Evolutionary conservation across 1,140 invertebrate species (phyloP), one percentile per base, ranked within the genome.

Genomic region (Lepidostoma basale): DNA sequence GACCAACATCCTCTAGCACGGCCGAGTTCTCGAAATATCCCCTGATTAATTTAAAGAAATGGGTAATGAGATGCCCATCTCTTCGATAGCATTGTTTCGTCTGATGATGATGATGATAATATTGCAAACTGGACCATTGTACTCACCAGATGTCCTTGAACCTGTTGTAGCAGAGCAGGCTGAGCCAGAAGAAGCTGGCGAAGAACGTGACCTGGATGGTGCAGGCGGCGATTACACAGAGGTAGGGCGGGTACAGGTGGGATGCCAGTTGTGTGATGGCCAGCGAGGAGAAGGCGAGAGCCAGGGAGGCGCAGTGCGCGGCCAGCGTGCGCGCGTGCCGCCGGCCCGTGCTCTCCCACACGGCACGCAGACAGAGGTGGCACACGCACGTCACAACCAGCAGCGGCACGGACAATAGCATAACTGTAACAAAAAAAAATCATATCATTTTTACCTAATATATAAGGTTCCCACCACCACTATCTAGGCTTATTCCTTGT

Each of bases 141-240:
- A 26, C 77, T 70, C 12, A 82, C 77, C 67, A 80, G 74, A 69
- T 76, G 68, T 25, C 72, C 64, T 75, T 66, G 77, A 84, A 88
- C 4, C 85, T 86, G 68, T 89, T 86, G 64, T 87, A 84, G 68
- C 88, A 86, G 79, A 90, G 87, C n/a, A 87, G 82, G 72, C 85
- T 87, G 74, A 91, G 85, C 90, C 90, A 92, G 65, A 87, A 88
- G 74, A 91, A 91, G 67, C 88, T 87, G 1, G 87, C 81, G 14
- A 91, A 75, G 77, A 89, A 89, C 58, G 88, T 89, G 76, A 89
- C 90, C 74, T 91, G 89, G 58, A 89, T 84, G 39, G 85, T 75
- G 44, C 88, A 81, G 0, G 85, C 88, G 81, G 56, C 56, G 8
- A 42, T 23, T 2, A 42, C n/a, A 9, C 56, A 60, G 22, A 60